Conservation (phyloP, 2,888 invertebrate genomes). For the Bruchidius siliquastri region DNA sequence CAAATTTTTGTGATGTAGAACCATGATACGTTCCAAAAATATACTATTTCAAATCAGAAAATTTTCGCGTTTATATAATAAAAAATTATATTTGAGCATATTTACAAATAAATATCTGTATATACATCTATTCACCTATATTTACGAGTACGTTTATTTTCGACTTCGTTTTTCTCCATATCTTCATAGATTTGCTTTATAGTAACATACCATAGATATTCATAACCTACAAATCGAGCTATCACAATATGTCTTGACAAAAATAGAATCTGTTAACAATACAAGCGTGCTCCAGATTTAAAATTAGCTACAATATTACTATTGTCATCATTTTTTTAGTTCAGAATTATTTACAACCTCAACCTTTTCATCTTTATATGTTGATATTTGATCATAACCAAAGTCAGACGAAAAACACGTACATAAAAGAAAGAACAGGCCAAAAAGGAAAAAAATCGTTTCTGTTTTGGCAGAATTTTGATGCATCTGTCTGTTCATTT, state of each 20-base stretch:
- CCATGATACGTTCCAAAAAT: too few relatives aligned
- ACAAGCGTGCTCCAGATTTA: neutral
- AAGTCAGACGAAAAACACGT: slow-evolving; percentile 6
- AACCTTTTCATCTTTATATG: neutral
- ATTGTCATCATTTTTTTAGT: neutral
- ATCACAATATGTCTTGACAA: neutral
- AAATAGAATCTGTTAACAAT: neutral
- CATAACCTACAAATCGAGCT: neutral
- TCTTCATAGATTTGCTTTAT: neutral
- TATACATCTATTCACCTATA: neutral
- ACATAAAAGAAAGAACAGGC: slow-evolving; percentile 9
- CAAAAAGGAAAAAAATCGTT: slow-evolving; percentile 13
- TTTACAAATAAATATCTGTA: neutral
- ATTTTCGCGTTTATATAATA: too few relatives aligned
- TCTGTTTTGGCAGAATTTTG: slow-evolving; percentile 13
- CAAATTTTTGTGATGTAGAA: too few relatives aligned
- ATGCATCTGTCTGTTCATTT: slow-evolving; percentile 6
- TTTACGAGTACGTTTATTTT: neutral
- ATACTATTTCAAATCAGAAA: too few relatives aligned
- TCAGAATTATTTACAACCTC: neutral
- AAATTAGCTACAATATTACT: neutral
- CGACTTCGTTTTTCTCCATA: neutral
- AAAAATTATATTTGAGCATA: neutral
- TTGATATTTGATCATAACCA: slow-evolving; percentile 10
- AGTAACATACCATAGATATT: neutral